phyloP scores from a whole-genome alignment of 2,797 vertebrate species.

The Ctenosaura bakeri region DNA sequence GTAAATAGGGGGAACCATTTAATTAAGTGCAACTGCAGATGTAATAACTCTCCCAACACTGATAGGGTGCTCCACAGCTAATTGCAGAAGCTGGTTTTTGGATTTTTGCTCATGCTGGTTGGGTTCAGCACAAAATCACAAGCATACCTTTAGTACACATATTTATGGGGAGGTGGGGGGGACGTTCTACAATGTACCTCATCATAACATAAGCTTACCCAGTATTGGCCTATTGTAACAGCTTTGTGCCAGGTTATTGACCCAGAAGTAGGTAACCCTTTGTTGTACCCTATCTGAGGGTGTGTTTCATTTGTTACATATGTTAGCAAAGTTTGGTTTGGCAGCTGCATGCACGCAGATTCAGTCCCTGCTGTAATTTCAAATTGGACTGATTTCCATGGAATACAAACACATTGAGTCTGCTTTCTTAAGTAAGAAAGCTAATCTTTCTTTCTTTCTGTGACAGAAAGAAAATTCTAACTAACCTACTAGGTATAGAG shows the following conservation, averaged over 20 bases:
- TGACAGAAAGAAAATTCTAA: too few relatives aligned
- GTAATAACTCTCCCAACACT: slow-evolving; percentile 27
- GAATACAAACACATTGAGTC: too few relatives aligned
- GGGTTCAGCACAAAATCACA: slow-evolving; percentile 24
- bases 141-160: neutral
- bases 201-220: neutral
- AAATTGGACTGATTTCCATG: too few relatives aligned
- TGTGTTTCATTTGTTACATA: neutral
- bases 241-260: neutral
- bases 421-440: too few relatives aligned
- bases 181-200: neutral
- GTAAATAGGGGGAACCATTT: slow-evolving; percentile 76
- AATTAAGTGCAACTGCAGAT: slow-evolving; percentile 65
- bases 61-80: slow-evolving; percentile 24
- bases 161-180: too few relatives aligned
- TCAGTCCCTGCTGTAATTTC: too few relatives aligned
- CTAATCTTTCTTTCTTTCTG: too few relatives aligned
- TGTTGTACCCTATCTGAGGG: neutral
- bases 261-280: neutral
- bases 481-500: too few relatives aligned
- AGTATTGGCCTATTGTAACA: neutral
- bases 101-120: slow-evolving; percentile 63
- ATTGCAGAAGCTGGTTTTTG: slow-evolving; percentile 58
- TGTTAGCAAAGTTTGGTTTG: neutral
- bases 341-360: too few relatives aligned